Conservation (phyloP, 2,113 vertebrate species). For the Periophthalmus modestus region DNA sequence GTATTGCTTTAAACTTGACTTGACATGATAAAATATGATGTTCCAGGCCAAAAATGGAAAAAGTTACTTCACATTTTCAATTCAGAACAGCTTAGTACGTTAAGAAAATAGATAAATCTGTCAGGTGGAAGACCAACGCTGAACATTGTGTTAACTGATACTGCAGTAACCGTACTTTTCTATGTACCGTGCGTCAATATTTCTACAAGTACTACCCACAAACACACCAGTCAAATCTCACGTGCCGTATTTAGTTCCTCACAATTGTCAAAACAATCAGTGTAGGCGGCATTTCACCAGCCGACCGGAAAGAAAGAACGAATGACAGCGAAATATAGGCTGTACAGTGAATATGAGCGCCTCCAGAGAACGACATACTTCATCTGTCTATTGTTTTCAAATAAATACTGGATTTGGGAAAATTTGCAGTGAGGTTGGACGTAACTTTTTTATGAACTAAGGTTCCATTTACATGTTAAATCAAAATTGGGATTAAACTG, state of each 20-base stretch:
- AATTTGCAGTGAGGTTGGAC: too few relatives aligned
- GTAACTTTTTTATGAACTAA: too few relatives aligned
- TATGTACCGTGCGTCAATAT: not conserved
- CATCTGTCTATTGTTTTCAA: not conserved
- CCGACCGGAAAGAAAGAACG: not conserved
- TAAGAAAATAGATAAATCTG: too few relatives aligned
- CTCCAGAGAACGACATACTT: not conserved
- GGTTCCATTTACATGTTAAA: too few relatives aligned
- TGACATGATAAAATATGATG: too few relatives aligned
- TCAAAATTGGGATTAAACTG: too few relatives aligned
- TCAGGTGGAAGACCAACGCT: not conserved
- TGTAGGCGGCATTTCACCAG: not conserved
- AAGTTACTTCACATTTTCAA: too few relatives aligned
- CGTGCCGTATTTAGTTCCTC: not conserved
- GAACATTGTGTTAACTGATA: not conserved
- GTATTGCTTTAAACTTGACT: too few relatives aligned
- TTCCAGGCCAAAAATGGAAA: too few relatives aligned
- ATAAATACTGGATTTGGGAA: too few relatives aligned
- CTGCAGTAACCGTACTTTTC: not conserved
- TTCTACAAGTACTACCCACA: not conserved
- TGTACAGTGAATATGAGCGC: not conserved
- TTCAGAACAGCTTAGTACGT: too few relatives aligned
- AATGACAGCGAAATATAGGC: not conserved
- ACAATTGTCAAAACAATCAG: not conserved
- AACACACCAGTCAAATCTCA: not conserved